Evolutionary conservation across 2,888 invertebrate genomes (phyloP).

Genomic region (Scaptomyza flava): DNA sequence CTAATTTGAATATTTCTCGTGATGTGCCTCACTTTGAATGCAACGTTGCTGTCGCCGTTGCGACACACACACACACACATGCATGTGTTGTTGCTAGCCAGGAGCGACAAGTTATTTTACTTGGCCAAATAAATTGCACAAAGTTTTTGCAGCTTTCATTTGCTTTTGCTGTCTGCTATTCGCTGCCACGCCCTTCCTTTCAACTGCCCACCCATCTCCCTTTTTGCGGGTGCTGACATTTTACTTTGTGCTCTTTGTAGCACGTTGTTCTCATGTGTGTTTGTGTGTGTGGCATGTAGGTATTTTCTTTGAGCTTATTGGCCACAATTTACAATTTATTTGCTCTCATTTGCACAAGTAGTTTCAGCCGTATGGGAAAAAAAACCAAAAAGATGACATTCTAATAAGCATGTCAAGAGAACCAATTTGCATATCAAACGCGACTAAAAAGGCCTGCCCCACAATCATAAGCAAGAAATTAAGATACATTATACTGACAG

Average conservation of each 20-base stretch:
- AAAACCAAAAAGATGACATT: neutral
- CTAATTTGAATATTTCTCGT: constrained; percentile 84
- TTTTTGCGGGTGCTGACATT: constrained; percentile 9
- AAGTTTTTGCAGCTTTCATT: constrained; percentile 69
- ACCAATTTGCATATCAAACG: constrained; percentile 47
- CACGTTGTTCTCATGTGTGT: constrained; percentile 2
- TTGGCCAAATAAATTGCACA: constrained; percentile 82
- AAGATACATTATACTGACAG: constrained; percentile 3
- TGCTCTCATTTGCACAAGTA: constrained; percentile 44
- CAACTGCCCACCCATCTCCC: neutral
- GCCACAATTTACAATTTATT: constrained; percentile 65
- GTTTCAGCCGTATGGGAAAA: neutral
- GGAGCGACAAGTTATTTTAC: constrained; percentile 82
- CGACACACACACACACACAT: constrained; percentile 16
- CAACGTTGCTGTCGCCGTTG: constrained; percentile 54
- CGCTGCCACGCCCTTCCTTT: constrained; percentile 10
- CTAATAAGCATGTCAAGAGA: constrained; percentile 17
- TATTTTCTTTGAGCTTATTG: constrained; percentile 52
- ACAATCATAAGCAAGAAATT: constrained; percentile 4
- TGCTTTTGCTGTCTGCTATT: constrained; percentile 50
- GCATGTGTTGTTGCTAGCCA: constrained; percentile 58
- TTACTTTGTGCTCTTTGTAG: constrained; percentile 42
- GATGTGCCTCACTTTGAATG: constrained; percentile 77
- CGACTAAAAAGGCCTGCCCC: neutral
- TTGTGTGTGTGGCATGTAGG: constrained; percentile 5